Evolutionary conservation across 2,888 invertebrate species (phyloP).

Genomic region (Automeris io): DNA sequence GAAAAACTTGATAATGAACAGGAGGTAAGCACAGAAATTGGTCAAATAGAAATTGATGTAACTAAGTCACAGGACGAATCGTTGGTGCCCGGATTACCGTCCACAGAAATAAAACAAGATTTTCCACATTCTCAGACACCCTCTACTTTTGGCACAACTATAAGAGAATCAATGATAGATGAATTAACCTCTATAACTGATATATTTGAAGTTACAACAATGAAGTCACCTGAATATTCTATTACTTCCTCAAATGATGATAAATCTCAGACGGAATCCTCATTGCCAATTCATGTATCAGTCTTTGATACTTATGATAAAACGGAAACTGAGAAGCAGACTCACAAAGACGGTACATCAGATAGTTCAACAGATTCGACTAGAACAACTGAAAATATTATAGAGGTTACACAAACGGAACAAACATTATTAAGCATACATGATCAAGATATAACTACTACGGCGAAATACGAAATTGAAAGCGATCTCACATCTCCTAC

Average conservation of each 20-base stretch:
- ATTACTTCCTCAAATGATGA: not conserved
- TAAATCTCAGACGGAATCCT: not conserved
- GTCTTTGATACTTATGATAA: not conserved
- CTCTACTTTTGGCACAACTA: not conserved
- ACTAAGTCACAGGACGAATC: not conserved
- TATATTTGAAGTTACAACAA: not conserved
- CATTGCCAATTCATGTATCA: not conserved
- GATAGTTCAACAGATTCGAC: not conserved
- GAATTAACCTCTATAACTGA: not conserved
- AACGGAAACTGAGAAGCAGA: not conserved
- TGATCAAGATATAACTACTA: not conserved
- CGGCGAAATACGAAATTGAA: not conserved
- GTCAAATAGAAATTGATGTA: not conserved
- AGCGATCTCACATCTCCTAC: not conserved
- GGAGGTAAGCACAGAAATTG: not conserved
- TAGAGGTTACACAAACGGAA: slow-evolving; percentile 4
- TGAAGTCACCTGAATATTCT: not conserved
- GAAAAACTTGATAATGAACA: not conserved
- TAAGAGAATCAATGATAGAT: not conserved
- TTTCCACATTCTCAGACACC: not conserved
- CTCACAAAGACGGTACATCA: not conserved
- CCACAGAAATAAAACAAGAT: not conserved
- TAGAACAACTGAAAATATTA: not conserved
- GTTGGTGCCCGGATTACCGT: not conserved
- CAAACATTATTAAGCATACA: slow-evolving; percentile 4